phyloP scores from a whole-genome alignment of 2,888 invertebrate species.

The Chrysina gloriosa region DNA sequence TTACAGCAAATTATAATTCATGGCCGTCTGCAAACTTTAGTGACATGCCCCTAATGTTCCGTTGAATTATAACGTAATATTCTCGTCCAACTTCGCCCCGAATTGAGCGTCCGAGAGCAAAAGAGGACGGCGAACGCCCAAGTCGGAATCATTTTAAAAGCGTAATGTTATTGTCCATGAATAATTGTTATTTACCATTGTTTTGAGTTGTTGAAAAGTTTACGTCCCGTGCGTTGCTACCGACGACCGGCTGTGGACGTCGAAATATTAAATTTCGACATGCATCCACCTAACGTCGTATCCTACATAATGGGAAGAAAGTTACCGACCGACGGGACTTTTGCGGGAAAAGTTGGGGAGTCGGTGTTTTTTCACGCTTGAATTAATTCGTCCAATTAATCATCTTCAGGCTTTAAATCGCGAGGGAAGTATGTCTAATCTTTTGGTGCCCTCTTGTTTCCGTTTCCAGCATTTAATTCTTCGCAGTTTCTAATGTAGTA shows the following conservation, averaged over 20 bases:
- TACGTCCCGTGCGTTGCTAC: background rate
- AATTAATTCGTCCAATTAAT: conserved; percentile 8
- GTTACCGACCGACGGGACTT: background rate
- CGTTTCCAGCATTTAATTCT: no score
- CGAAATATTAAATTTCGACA: conserved; percentile 27
- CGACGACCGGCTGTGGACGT: no score
- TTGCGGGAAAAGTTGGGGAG: background rate
- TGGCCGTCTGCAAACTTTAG: conserved; percentile 43
- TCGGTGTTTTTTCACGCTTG: background rate
- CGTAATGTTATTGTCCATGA: conserved; percentile 28
- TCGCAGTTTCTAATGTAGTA: no score
- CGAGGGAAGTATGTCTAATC: conserved; percentile 3
- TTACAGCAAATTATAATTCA: conserved; percentile 47
- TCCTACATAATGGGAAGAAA: background rate
- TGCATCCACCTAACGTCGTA: background rate
- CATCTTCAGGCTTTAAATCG: background rate
- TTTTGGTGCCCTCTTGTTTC: background rate
- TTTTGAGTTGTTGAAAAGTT: conserved; percentile 23
- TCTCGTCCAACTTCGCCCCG: conserved; percentile 6
- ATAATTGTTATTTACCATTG: conserved; percentile 36
- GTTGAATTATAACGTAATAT: conserved; percentile 10
- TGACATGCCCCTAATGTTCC: background rate
- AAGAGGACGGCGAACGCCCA: background rate
- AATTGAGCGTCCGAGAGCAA: background rate
- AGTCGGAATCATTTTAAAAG: conserved; percentile 21